phyloP scores from a whole-genome alignment of 2,113 vertebrate species.

The cattle (Bos taurus) region ARS-UCD2.0 NC_037351.1:20759501-20760000 shows the following conservation, averaged over 20 bases:
- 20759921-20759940: background rate
- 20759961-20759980: background rate
- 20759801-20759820: fast-evolving
- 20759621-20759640: slow-evolving; percentile 33
- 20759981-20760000: background rate
- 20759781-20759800: fast-evolving
- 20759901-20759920: background rate
- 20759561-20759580: background rate
- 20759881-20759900: background rate
- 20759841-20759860: background rate
- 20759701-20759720: background rate
- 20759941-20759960: background rate
- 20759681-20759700: background rate
- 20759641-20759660: background rate
- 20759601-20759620: background rate
- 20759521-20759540: background rate
- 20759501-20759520: background rate
- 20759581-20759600: background rate
- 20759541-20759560: background rate
- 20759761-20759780: background rate
- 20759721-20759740: background rate
- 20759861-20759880: background rate
- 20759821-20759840: background rate
- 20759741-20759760: background rate
- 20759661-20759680: slow-evolving; percentile 14